Evolutionary conservation across 2,113 vertebrate genomes (phyloP).

Genomic region (Eptesicus fuscus): DNA sequence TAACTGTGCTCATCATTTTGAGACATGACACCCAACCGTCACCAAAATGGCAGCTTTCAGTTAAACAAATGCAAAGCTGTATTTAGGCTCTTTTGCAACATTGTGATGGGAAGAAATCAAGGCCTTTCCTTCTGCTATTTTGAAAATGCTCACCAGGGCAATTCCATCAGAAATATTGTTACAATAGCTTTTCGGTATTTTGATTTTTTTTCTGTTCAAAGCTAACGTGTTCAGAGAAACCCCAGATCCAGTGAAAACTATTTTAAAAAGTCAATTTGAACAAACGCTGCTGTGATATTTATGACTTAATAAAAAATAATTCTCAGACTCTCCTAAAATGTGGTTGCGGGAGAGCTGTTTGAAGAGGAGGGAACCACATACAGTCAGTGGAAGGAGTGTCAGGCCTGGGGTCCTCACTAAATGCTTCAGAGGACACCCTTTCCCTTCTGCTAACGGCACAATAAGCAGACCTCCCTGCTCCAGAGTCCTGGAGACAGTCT

Average conservation of each 20-base stretch:
- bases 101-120: constrained; percentile 81
- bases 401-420: constrained; percentile 12
- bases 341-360: background rate
- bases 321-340: background rate
- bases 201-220: constrained; percentile 72
- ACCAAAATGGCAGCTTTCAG: constrained; percentile 81
- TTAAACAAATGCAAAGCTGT: constrained; percentile 83
- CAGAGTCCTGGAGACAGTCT: constrained; percentile 12
- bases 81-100: constrained; percentile 80
- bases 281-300: background rate
- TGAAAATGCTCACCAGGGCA: constrained; percentile 72
- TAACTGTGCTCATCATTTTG: constrained; percentile 73
- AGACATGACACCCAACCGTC: constrained; percentile 48
- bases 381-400: background rate
- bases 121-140: constrained; percentile 78
- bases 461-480: constrained; percentile 45
- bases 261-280: constrained; percentile 34
- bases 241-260: constrained; percentile 6
- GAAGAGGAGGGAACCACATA: background rate
- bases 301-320: background rate
- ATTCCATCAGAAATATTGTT: constrained; percentile 68
- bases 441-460: constrained; percentile 57
- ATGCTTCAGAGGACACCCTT: constrained; percentile 54
- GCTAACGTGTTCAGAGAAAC: background rate
- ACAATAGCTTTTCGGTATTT: constrained; percentile 71